Percentiles rank a stretch among this genome's conserved stretches.
Evolutionary conservation across 2,888 invertebrate genomes (phyloP).

Genomic region (Notocelia uddmanniana): DNA sequence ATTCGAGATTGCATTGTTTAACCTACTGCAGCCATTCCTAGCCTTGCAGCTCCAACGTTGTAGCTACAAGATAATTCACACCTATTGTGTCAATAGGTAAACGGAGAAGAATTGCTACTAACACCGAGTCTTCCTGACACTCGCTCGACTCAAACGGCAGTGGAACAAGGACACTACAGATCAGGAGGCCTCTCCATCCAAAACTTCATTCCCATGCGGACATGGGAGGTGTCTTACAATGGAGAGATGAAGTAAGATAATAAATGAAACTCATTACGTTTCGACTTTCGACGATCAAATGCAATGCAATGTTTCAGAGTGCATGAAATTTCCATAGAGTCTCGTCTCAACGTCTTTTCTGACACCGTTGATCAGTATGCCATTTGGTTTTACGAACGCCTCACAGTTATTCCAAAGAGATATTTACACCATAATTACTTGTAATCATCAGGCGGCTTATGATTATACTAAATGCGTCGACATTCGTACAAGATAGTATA

Average conservation of each 20-base stretch:
- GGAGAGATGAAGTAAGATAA: constrained; percentile 87
- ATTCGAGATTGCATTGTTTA: too few relatives aligned
- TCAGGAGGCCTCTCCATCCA: constrained; percentile 87
- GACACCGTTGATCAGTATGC: too few relatives aligned
- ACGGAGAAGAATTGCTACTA: constrained; percentile 86
- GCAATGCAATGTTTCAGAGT: too few relatives aligned
- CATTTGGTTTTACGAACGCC: too few relatives aligned
- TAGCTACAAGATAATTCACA: not conserved
- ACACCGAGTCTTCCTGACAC: constrained; percentile 87
- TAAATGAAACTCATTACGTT: constrained; percentile 53
- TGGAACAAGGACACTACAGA: constrained; percentile 80
- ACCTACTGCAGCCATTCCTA: too few relatives aligned
- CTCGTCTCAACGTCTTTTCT: too few relatives aligned
- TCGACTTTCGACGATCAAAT: not conserved
- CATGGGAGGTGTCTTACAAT: constrained; percentile 88
- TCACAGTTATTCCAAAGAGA: not conserved
- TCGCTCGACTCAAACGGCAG: constrained; percentile 75
- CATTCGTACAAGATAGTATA: too few relatives aligned
- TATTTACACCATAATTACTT: not conserved
- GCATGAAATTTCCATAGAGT: too few relatives aligned
- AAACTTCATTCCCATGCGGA: constrained; percentile 89
- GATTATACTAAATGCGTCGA: too few relatives aligned
- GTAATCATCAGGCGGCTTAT: not conserved
- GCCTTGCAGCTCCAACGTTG: too few relatives aligned
- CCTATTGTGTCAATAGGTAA: constrained; percentile 66